Evolutionary conservation across 2,113 vertebrate genomes (phyloP).

Genomic region (Numida meleagris): DNA sequence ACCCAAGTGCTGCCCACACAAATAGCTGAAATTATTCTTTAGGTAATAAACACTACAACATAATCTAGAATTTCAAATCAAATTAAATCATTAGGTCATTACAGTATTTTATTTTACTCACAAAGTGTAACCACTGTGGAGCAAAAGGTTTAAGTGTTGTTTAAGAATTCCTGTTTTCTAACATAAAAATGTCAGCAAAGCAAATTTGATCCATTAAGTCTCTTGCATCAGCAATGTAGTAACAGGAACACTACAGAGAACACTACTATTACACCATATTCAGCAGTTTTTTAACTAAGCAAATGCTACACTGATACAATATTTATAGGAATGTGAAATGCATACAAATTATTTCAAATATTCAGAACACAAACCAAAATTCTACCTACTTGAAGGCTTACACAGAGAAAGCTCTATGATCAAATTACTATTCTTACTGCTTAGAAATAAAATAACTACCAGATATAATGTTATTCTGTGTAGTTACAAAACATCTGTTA

Average conservation of each 20-base stretch:
- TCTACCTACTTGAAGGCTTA: not conserved
- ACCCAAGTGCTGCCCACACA: not conserved
- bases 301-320: conserved; percentile 29
- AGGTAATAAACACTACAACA: conserved; percentile 28
- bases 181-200: conserved; percentile 33
- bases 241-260: conserved; percentile 40
- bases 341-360: conserved; percentile 21
- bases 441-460: conserved; percentile 19
- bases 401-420: not conserved
- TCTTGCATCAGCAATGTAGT: conserved; percentile 22
- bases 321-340: conserved; percentile 46
- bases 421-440: not conserved
- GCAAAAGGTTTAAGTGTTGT: not conserved
- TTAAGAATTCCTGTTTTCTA: conserved; percentile 36
- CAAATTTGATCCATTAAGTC: conserved; percentile 20
- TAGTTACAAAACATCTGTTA: not conserved
- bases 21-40: not conserved
- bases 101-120: conserved; percentile 35
- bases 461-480: not conserved
- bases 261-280: conserved; percentile 33
- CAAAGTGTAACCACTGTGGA: not conserved
- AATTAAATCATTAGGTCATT: conserved; percentile 17
- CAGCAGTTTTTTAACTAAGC: conserved; percentile 54
- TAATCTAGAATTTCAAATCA: conserved; percentile 16
- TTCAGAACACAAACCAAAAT: conserved; percentile 34